These are phyloP conservation scores for Campylomormyrus tamandua DNA, from an alignment of 2,113 vertebrate genomes.

Conservation along the genomic window DNA sequence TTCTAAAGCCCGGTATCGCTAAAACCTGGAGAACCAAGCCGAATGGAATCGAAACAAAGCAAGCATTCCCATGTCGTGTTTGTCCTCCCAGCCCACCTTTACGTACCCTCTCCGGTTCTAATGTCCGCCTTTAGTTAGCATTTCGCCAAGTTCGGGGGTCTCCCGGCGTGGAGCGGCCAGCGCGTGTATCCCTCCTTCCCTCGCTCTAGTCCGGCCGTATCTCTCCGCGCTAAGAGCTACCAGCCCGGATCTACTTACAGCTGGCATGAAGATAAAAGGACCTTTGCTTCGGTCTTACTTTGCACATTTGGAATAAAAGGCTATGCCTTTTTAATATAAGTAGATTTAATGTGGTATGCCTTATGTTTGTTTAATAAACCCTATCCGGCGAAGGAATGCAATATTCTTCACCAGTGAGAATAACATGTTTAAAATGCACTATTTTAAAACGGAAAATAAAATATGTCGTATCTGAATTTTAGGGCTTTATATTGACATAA, in stretches of 20 bases:
- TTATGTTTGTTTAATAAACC: not conserved
- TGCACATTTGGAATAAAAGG: not conserved
- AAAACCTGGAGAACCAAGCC: not conserved
- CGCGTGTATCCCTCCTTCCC: not conserved
- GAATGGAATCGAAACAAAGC: not conserved
- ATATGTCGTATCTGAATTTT: not conserved
- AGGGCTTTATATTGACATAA: not conserved
- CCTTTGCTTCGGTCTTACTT: slow-evolving; percentile 1
- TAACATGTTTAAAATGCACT: not conserved
- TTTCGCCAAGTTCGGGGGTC: slow-evolving; percentile 47
- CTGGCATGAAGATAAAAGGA: slow-evolving; percentile 35
- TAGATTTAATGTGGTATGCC: not conserved
- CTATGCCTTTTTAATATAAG: not conserved
- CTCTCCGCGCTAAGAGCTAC: slow-evolving; percentile 49
- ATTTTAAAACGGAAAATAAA: not conserved
- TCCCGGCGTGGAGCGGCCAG: not conserved
- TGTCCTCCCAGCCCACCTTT: not conserved
- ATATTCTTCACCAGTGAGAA: not conserved
- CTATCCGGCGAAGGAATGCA: not conserved
- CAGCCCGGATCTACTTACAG: slow-evolving; percentile 69
- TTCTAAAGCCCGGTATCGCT: not conserved
- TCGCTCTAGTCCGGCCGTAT: slow-evolving; percentile 34
- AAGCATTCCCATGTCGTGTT: not conserved
- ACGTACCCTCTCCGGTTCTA: slow-evolving; percentile 49
- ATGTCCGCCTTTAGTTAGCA: slow-evolving; percentile 47